Percentiles rank a stretch among this genome's conserved stretches.
phyloP scores from a whole-genome alignment of 2,888 invertebrate species.

The Noctua pronuba region DNA sequence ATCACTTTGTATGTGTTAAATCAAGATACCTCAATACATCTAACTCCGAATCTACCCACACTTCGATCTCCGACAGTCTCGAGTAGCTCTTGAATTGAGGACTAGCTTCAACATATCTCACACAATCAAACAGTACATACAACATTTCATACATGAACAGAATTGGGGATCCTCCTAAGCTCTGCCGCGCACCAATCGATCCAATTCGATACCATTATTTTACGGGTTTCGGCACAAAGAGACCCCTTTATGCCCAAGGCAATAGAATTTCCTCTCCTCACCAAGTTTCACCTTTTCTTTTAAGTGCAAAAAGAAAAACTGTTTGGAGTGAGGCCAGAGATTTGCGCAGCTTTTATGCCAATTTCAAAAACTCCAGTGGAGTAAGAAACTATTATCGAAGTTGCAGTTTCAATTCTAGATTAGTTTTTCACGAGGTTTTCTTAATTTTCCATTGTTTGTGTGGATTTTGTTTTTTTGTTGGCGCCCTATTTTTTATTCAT shows the following conservation, averaged over 20 bases:
- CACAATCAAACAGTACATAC: conserved; percentile 47
- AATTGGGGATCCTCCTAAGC: conserved; percentile 59
- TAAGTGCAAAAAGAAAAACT: conserved; percentile 75
- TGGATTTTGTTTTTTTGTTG: conserved; percentile 15
- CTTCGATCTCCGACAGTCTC: no score
- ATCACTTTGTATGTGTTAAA: background rate
- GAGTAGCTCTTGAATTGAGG: background rate
- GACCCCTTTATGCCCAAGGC: conserved; percentile 65
- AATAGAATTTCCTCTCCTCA: conserved; percentile 71
- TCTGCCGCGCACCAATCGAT: conserved; percentile 63
- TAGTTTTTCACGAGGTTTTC: conserved; percentile 36
- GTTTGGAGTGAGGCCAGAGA: conserved; percentile 64
- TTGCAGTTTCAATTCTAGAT: conserved; percentile 52
- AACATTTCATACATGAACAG: conserved; percentile 53
- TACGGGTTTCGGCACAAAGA: conserved; percentile 65
- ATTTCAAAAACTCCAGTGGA: conserved; percentile 60
- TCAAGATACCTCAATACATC: background rate
- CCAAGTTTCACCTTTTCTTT: conserved; percentile 74
- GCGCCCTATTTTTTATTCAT: background rate
- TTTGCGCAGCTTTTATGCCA: conserved; percentile 63
- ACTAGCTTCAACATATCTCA: background rate
- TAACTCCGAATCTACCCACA: background rate
- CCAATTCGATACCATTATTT: conserved; percentile 66
- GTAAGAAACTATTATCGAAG: conserved; percentile 59
- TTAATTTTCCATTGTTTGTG: conserved; percentile 29